phyloP scores from a whole-genome alignment of 2,113 vertebrate genomes.

The Plecturocebus donacophilus region DNA sequence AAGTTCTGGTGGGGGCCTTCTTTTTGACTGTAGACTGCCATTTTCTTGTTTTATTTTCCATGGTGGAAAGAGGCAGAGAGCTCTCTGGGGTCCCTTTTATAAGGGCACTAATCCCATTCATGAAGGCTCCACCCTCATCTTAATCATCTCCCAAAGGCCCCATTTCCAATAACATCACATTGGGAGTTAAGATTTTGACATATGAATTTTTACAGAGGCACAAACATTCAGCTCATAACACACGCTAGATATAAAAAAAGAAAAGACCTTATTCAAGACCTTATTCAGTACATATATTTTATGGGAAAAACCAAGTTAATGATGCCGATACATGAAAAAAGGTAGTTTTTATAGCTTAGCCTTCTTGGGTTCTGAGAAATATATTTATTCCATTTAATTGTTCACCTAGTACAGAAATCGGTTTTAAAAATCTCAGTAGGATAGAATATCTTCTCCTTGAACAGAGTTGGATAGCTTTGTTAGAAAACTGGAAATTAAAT shows the following conservation, averaged over 20 bases:
- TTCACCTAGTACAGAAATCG: neutral
- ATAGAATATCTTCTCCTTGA: neutral
- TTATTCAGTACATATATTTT: neutral
- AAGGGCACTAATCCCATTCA: neutral
- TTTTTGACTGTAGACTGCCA: neutral
- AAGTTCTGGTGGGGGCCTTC: neutral
- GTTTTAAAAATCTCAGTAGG: neutral
- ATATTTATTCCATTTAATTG: neutral
- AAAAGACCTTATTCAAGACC: neutral
- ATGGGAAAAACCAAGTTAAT: neutral
- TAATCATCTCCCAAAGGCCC: neutral
- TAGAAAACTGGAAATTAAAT: neutral
- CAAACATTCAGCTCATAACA: neutral
- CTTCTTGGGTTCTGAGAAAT: constrained; percentile 18
- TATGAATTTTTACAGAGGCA: neutral
- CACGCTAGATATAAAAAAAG: neutral
- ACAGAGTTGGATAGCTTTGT: neutral
- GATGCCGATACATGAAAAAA: neutral
- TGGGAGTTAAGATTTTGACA: neutral
- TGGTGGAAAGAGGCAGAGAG: neutral
- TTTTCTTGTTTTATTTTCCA: neutral
- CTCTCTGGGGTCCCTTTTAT: neutral
- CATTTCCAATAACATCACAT: neutral
- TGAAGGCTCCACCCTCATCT: neutral
- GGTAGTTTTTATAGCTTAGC: neutral